Evolutionary conservation across 2,113 vertebrate genomes (phyloP), one percentile per base, ranked within the genome.

Genomic region (Emydocephalus ijimae): DNA sequence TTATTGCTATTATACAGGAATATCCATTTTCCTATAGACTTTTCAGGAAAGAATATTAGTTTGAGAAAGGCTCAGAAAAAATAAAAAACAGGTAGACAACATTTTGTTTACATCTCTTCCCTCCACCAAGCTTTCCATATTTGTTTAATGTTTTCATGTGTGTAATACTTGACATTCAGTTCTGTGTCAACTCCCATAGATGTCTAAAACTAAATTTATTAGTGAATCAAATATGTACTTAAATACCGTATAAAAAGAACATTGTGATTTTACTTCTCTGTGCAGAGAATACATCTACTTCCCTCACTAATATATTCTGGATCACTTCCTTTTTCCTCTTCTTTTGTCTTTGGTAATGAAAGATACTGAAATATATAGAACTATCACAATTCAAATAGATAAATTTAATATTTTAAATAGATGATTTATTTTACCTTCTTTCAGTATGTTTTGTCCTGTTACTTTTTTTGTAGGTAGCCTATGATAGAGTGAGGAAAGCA

Each of bases 401-500:
- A 7, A 4, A 21, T n/a, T 89, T 10, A 54, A 54, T 54, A 54
- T 54, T 54, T 54, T 61, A 2, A 1, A 0, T 55, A 4, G 8
- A 50, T 74, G 54, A 43, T 89, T 26, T 52, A 52, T 52, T 43
- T 3, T 14, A 0, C 90, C 88, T 94, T 48, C 43, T 57, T 81
- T 88, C 23, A 9, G 12, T 6, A 88, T 92, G 21, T 23, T 3
- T 0, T 43, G 0, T 59, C 69, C 7, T 81, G 7, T 91, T 93
- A 90, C 56, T 93, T 94, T 87, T 94, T 52, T 85, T 94, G 56
- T 96, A 99, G 99, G 99, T 98, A 24, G 99, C 99, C 0, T 99
- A 99, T 92, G 99, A 99, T 97, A 98, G 97, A 92, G 97, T 99
- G 90, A 97, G 98, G 43, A 98, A 97, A 95, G 99, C 99, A 0